Evolutionary conservation across 1,140 invertebrate species (phyloP).

Genomic region (Bombus superbus): DNA sequence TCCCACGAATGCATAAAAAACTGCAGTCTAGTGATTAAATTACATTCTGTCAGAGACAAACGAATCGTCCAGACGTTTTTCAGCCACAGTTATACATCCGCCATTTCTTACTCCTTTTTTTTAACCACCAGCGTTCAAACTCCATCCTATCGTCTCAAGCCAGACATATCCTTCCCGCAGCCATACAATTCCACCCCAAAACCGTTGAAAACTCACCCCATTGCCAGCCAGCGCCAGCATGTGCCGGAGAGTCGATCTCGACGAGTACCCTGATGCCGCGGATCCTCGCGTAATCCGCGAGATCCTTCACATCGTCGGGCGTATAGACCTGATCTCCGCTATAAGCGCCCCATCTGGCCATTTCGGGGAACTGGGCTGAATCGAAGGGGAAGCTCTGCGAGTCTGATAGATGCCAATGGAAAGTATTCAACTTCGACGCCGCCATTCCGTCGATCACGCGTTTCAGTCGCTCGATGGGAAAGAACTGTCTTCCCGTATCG

Average conservation of each 20-base stretch:
- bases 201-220: constrained; percentile 84
- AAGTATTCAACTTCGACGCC: constrained; percentile 91
- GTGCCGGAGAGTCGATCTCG: constrained; percentile 93
- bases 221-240: constrained; percentile 92
- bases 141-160: background rate
- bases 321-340: constrained; percentile 88
- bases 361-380: constrained; percentile 88
- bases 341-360: constrained; percentile 90
- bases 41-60: too few relatives aligned
- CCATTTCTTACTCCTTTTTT: background rate
- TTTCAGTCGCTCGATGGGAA: constrained; percentile 86
- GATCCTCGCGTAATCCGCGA: constrained; percentile 88
- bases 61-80: background rate
- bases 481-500: constrained; percentile 90
- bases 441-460: constrained; percentile 91
- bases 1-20: too few relatives aligned
- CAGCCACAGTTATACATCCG: too few relatives aligned
- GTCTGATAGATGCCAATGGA: constrained; percentile 94
- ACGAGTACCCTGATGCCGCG: constrained; percentile 90
- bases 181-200: background rate
- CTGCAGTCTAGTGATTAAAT: too few relatives aligned
- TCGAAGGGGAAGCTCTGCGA: constrained; percentile 93
- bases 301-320: constrained; percentile 86
- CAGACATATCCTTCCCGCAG: background rate
- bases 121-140: background rate